Evolutionary conservation across 2,888 invertebrate species (phyloP).

Genomic region (Zonitis immaculata): DNA sequence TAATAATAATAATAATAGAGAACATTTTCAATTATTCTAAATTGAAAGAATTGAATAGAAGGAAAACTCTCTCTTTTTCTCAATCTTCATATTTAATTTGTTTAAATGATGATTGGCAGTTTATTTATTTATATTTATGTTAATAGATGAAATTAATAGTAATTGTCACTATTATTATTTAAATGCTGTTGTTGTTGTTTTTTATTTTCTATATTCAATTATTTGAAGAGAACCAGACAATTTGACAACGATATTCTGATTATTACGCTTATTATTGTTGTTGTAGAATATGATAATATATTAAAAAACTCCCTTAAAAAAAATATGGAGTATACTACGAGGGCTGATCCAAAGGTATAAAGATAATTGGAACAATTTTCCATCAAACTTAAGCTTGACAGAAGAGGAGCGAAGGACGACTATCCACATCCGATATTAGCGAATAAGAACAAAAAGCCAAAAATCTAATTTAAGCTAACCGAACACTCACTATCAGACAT

Average conservation of each 20-base stretch:
- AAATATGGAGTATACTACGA: constrained; percentile 14
- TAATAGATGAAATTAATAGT: not conserved
- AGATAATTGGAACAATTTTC: no score
- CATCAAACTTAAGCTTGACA: no score
- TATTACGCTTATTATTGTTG: not conserved
- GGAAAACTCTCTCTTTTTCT: no score
- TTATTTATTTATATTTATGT: not conserved
- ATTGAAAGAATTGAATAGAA: no score
- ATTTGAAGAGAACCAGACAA: not conserved
- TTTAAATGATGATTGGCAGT: not conserved
- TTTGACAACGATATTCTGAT: not conserved
- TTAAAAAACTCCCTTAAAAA: constrained; percentile 5
- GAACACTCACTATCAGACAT: no score
- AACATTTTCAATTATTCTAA: no score
- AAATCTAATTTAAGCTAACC: no score
- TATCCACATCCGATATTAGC: no score
- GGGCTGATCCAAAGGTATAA: no score
- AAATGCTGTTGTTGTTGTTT: not conserved
- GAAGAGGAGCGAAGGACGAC: no score
- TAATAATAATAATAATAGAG: no score
- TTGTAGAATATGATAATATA: not conserved
- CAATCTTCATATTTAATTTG: not conserved
- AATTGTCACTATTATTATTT: not conserved
- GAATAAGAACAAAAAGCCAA: no score
- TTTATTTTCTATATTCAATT: not conserved